These are phyloP conservation scores for Thalassarche chlororhynchos DNA, from an alignment of 2,113 vertebrate species.

Conservation along the genomic window DNA sequence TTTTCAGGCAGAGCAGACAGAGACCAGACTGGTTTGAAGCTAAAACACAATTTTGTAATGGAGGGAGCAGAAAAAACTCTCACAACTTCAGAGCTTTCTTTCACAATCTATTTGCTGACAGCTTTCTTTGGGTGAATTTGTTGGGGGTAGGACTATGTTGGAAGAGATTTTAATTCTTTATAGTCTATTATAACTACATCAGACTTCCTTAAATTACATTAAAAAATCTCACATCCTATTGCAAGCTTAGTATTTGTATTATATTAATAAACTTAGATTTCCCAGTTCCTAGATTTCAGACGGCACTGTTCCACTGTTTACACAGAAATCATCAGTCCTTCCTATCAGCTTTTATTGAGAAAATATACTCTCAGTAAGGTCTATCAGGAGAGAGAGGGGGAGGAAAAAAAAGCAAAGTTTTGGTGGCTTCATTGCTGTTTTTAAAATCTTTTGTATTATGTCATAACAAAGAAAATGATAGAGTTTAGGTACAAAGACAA, in stretches of 20 bases:
- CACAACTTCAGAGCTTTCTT: background rate
- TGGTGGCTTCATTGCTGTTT: background rate
- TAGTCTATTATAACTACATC: background rate
- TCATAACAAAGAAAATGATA: background rate
- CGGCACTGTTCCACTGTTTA: background rate
- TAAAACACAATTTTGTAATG: background rate
- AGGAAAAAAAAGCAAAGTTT: background rate
- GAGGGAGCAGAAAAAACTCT: background rate
- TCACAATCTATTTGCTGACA: background rate
- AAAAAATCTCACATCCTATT: background rate
- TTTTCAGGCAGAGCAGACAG: background rate
- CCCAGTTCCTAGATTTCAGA: background rate
- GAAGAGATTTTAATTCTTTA: background rate
- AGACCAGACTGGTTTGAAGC: background rate
- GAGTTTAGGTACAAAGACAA: background rate
- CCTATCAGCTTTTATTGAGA: background rate
- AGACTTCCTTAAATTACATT: background rate
- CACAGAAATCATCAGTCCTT: background rate
- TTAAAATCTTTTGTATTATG: background rate
- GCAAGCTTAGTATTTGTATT: background rate
- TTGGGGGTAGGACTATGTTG: background rate
- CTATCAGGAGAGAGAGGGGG: too few relatives aligned
- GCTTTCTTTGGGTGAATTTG: background rate
- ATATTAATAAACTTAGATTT: background rate
- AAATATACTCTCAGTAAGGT: background rate